Evolutionary conservation across 2,888 invertebrate species (phyloP).

Genomic region (Drosophila austrosaltans): DNA sequence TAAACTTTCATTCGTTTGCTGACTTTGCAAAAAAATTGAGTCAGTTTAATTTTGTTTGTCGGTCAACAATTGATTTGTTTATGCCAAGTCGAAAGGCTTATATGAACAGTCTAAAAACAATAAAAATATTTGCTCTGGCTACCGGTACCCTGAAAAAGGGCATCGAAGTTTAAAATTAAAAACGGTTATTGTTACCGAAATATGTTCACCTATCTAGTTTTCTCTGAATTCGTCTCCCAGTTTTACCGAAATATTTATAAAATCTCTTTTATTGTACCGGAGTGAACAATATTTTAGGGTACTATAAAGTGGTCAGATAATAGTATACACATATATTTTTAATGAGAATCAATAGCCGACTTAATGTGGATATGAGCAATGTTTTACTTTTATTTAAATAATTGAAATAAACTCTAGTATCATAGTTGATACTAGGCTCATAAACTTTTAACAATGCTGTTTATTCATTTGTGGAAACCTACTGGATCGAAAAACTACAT

Average conservation of each 20-base stretch:
- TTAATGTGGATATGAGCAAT: no score
- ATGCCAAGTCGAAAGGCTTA: slow-evolving; percentile 27
- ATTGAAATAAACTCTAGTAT: no score
- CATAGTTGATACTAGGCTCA: slow-evolving; percentile 44
- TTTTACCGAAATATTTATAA: no score
- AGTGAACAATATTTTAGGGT: no score
- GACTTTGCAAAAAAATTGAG: neutral
- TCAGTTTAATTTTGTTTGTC: slow-evolving; percentile 2
- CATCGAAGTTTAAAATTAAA: neutral
- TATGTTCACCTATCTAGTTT: no score
- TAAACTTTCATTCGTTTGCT: neutral
- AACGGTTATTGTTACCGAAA: slow-evolving; percentile 16
- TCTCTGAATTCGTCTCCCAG: no score
- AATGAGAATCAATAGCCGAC: no score
- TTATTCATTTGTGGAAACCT: slow-evolving; percentile 33
- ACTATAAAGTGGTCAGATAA: no score
- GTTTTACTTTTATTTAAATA: no score
- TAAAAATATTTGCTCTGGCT: slow-evolving; percentile 68
- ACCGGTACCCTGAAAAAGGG: slow-evolving; percentile 39
- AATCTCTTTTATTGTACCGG: no score
- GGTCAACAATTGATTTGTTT: slow-evolving; percentile 50
- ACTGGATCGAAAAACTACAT: no score
- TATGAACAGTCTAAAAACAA: slow-evolving; percentile 38
- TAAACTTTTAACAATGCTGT: slow-evolving; percentile 47
- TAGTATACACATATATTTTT: no score